Conservation (phyloP, 2,113 vertebrate genomes). For the Sinosuthora webbiana region DNA sequence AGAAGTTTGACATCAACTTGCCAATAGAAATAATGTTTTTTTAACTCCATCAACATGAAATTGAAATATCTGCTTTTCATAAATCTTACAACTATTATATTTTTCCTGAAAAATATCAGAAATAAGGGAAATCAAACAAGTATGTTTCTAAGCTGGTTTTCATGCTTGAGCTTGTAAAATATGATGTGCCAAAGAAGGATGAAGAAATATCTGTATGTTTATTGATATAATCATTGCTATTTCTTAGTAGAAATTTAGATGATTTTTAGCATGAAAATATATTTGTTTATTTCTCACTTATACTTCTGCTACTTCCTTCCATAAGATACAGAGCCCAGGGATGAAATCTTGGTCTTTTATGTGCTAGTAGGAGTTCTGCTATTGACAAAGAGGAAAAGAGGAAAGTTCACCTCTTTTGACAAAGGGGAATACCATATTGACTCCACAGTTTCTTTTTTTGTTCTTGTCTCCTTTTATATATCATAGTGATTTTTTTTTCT, state of each 20-base stretch:
- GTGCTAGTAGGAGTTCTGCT: not conserved
- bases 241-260: not conserved
- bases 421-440: not conserved
- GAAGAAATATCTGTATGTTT: not conserved
- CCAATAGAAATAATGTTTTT: not conserved
- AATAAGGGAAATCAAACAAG: not conserved
- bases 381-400: not conserved
- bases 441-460: not conserved
- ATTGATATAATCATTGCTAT: not conserved
- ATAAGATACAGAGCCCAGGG: not conserved
- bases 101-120: not conserved
- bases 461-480: not conserved
- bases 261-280: not conserved
- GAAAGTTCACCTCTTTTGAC: not conserved
- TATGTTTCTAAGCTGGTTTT: not conserved
- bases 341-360: not conserved
- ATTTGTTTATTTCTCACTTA: not conserved
- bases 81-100: not conserved
- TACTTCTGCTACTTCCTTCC: not conserved
- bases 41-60: not conserved
- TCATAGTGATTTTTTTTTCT: not conserved
- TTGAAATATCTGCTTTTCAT: not conserved
- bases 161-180: not conserved
- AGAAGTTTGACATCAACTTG: not conserved
- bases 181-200: not conserved